Evolutionary conservation across 2,113 vertebrate genomes (phyloP).

Genomic region (Spheniscus mendiculus): DNA sequence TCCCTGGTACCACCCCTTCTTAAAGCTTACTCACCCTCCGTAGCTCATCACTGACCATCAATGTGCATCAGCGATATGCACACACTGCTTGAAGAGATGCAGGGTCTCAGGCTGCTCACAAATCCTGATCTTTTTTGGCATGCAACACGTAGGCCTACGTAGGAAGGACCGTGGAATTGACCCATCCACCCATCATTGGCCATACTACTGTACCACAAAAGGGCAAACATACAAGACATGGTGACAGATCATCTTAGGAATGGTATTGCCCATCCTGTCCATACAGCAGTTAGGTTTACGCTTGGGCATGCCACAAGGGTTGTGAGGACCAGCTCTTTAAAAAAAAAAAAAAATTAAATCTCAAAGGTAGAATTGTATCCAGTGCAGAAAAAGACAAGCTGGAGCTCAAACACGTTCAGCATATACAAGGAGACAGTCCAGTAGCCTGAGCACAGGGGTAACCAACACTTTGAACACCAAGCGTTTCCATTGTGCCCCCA

Average conservation of each 20-base stretch:
- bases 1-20: background rate
- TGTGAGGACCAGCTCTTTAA: background rate
- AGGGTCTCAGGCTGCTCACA: background rate
- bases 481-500: background rate
- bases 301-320: background rate
- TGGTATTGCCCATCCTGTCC: background rate
- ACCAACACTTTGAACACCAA: background rate
- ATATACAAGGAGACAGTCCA: background rate
- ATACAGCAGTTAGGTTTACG: no score
- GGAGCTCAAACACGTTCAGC: background rate
- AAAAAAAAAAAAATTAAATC: background rate
- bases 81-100: background rate
- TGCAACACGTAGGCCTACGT: fast-evolving
- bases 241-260: background rate
- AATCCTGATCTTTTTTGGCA: background rate
- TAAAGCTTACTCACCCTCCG: background rate
- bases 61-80: fast-evolving
- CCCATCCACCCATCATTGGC: background rate
- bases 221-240: background rate
- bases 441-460: background rate
- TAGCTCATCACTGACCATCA: background rate
- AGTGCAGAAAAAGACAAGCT: background rate
- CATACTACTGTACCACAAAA: background rate
- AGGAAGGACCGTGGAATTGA: background rate
- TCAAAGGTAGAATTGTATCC: background rate